Conservation (phyloP, 2,888 invertebrate genomes). For the Ceramica pisi region DNA sequence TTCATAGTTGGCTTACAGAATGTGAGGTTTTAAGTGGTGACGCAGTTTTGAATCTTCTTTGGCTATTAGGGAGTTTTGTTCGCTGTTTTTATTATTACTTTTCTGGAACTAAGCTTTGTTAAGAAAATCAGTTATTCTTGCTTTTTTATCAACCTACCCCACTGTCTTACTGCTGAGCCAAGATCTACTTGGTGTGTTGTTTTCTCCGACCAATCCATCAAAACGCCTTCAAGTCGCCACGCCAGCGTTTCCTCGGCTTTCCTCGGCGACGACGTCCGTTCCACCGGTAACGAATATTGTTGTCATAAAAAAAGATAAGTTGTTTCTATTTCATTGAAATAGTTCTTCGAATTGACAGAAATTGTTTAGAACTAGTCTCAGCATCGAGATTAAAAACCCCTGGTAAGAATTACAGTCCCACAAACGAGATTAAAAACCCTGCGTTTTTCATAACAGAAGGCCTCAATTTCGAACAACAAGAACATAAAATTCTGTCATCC, state of each 20-base stretch:
- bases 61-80: not conserved
- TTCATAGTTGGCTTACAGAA: conserved; percentile 17
- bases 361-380: not conserved
- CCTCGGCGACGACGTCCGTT: too few relatives aligned
- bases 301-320: not conserved
- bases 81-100: not conserved
- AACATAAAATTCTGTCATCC: conserved; percentile 4
- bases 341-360: not conserved
- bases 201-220: too few relatives aligned
- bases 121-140: not conserved
- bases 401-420: not conserved
- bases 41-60: conserved; percentile 12
- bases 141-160: too few relatives aligned
- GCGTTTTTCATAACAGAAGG: not conserved
- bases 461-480: not conserved
- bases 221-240: too few relatives aligned
- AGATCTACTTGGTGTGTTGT: too few relatives aligned
- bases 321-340: not conserved
- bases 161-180: too few relatives aligned
- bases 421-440: not conserved
- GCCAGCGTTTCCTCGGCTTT: too few relatives aligned
- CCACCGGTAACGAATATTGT: not conserved
- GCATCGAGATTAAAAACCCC: not conserved
- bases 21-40: conserved; percentile 6
- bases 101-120: not conserved